phyloP scores from a whole-genome alignment of 2,113 vertebrate species.

The Apodemus sylvaticus region DNA sequence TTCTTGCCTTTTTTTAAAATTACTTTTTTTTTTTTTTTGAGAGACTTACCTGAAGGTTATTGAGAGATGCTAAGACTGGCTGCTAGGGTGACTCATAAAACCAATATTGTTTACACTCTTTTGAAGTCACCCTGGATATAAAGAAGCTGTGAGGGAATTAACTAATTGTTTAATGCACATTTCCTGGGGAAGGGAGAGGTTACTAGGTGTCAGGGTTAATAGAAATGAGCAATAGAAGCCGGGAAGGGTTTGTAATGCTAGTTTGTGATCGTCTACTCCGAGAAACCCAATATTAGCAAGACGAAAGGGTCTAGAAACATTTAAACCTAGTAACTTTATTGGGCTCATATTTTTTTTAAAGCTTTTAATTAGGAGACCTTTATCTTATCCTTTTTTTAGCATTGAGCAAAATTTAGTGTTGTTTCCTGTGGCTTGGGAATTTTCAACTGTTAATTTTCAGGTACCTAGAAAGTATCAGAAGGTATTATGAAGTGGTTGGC shows the following conservation, averaged over 20 bases:
- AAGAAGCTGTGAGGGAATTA: conserved; percentile 41
- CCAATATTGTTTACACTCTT: background rate
- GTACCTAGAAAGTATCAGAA: conserved; percentile 42
- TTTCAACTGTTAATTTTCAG: conserved; percentile 27
- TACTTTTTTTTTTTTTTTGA: background rate
- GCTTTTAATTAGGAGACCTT: conserved; percentile 49
- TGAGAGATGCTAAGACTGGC: conserved; percentile 12
- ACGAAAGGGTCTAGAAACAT: conserved; percentile 42
- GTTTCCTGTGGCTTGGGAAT: conserved; percentile 31
- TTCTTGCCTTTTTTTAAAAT: background rate
- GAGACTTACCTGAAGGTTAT: background rate
- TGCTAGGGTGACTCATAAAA: conserved; percentile 43
- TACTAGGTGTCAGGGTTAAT: background rate
- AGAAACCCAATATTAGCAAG: background rate
- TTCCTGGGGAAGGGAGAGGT: conserved; percentile 38
- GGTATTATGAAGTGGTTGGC: background rate
- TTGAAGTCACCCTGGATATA: conserved; percentile 28
- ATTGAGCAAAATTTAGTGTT: conserved; percentile 31
- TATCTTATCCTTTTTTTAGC: background rate
- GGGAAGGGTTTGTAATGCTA: background rate
- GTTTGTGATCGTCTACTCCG: conserved; percentile 4
- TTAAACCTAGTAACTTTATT: conserved; percentile 38
- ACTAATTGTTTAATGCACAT: conserved; percentile 47
- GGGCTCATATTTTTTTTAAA: conserved; percentile 17
- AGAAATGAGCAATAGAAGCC: conserved; percentile 11